phyloP scores from a whole-genome alignment of 2,113 vertebrate genomes.

The Nettapus auritus region DNA sequence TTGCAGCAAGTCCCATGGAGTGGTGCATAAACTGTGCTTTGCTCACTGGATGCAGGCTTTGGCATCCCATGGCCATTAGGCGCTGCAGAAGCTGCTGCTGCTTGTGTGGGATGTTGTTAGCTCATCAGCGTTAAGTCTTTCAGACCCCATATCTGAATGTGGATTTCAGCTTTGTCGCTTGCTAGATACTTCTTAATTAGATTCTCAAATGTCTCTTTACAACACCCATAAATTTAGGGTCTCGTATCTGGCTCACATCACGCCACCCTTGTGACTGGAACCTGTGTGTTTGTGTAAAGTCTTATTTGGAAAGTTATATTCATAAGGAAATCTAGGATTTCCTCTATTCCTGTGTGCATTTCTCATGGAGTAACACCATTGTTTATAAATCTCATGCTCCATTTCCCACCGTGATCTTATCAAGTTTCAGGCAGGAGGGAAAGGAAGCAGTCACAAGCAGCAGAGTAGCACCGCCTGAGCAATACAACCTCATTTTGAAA shows the following conservation, averaged over 20 bases:
- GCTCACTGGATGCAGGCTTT: neutral
- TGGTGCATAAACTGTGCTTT: fast-evolving
- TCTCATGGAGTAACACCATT: neutral
- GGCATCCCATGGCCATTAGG: neutral
- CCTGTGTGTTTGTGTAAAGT: neutral
- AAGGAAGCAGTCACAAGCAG: neutral
- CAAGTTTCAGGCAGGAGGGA: slow-evolving; percentile 29
- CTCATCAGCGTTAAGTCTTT: neutral
- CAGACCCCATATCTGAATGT: fast-evolving
- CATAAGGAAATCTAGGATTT: slow-evolving; percentile 44
- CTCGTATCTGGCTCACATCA: fast-evolving
- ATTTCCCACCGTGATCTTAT: slow-evolving; percentile 49
- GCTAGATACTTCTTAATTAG: neutral
- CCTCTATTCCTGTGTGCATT: slow-evolving; percentile 32
- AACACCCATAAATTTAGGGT: neutral
- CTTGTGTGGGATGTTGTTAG: neutral
- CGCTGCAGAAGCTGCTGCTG: neutral
- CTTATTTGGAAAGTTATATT: slow-evolving; percentile 42
- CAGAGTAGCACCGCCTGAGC: neutral
- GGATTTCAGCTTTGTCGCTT: neutral
- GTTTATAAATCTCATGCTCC: slow-evolving; percentile 20
- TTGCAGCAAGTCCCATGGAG: neutral
- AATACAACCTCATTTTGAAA: neutral
- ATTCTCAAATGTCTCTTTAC: neutral
- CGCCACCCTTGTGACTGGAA: neutral